Conservation (phyloP, 2,113 vertebrate species). For the Xerus inauris region DNA sequence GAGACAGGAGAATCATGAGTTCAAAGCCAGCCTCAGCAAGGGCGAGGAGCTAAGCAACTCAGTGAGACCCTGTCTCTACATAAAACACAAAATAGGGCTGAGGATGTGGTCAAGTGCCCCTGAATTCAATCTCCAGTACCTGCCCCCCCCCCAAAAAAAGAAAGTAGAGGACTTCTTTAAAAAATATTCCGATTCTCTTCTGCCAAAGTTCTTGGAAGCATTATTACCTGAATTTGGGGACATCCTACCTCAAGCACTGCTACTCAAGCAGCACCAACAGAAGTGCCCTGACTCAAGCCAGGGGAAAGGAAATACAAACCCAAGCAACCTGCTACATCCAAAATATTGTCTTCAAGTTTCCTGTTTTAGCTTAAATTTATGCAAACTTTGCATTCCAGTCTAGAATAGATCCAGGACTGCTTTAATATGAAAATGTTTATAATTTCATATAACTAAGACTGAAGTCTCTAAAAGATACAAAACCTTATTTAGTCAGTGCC, state of each 20-base stretch:
- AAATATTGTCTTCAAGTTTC: conserved; percentile 44
- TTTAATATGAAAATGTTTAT: not conserved
- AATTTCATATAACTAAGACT: not conserved
- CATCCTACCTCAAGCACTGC: not conserved
- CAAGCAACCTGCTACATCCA: not conserved
- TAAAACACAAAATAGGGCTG: too few relatives aligned
- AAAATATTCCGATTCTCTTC: not conserved
- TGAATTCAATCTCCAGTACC: too few relatives aligned
- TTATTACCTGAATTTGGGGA: not conserved
- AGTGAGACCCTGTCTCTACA: too few relatives aligned
- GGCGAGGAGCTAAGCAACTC: too few relatives aligned
- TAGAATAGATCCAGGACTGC: not conserved
- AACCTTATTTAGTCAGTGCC: not conserved
- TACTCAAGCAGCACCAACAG: not conserved
- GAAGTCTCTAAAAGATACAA: not conserved
- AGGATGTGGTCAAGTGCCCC: too few relatives aligned
- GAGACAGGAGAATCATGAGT: too few relatives aligned
- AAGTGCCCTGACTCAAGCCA: not conserved
- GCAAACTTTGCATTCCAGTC: not conserved
- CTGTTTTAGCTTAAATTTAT: conserved; percentile 16
- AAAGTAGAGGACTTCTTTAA: not conserved
- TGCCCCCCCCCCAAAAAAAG: too few relatives aligned
- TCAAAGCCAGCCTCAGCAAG: too few relatives aligned
- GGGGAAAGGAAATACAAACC: not conserved
- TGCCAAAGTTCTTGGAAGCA: not conserved